Conservation (phyloP, 2,888 invertebrate genomes). For the Odontothrips loti region DNA sequence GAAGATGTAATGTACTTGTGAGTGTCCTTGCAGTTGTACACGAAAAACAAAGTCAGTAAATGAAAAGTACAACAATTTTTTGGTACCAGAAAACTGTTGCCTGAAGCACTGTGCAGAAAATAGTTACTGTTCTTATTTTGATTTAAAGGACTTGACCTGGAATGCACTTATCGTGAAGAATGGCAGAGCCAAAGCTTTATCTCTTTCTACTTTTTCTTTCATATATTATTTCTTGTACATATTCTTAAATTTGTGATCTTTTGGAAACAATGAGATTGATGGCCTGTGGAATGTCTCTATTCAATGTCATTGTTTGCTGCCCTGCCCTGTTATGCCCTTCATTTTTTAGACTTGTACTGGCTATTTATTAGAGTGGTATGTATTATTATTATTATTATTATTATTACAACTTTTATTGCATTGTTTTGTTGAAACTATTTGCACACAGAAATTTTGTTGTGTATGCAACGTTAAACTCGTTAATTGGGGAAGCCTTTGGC, state of each 20-base stretch:
- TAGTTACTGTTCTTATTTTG: too few relatives aligned
- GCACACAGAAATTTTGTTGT: neutral
- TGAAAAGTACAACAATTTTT: too few relatives aligned
- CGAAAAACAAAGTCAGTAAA: too few relatives aligned
- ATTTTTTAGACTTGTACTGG: neutral
- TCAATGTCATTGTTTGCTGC: neutral
- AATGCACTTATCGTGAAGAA: neutral
- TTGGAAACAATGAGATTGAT: neutral
- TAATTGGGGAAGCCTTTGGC: too few relatives aligned
- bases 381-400: constrained; percentile 10
- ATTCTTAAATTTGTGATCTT: constrained; percentile 21
- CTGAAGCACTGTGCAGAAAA: too few relatives aligned
- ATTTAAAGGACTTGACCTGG: neutral
- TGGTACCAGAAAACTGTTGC: too few relatives aligned
- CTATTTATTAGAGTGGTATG: neutral
- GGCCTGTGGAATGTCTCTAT: neutral
- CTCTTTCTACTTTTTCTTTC: neutral
- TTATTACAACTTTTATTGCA: neutral
- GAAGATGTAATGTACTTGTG: too few relatives aligned
- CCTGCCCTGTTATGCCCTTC: constrained; percentile 7
- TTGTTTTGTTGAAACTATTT: neutral
- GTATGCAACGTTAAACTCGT: neutral
- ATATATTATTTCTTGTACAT: constrained; percentile 8
- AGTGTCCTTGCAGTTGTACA: too few relatives aligned
- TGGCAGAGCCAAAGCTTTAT: neutral